phyloP scores from a whole-genome alignment of 2,113 vertebrate species.

The Corvus cornix region DNA sequence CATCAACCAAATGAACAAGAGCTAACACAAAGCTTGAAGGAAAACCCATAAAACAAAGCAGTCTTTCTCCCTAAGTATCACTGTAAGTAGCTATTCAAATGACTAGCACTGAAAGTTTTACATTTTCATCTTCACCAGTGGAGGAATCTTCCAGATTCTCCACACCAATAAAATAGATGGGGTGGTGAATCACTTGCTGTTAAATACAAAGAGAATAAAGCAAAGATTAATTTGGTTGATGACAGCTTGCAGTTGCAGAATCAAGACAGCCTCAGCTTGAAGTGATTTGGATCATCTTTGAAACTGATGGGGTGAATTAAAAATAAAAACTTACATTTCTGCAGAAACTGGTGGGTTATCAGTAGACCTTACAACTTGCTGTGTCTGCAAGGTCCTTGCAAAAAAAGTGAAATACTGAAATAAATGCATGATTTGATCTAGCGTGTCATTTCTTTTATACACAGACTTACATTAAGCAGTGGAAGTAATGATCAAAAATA shows the following conservation, averaged over 20 bases:
- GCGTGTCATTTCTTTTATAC: background rate
- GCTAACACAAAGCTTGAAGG: background rate
- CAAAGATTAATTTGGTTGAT: background rate
- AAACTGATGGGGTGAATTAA: background rate
- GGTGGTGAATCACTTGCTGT: background rate
- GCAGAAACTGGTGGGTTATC: background rate
- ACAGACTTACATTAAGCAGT: background rate
- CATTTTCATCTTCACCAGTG: background rate
- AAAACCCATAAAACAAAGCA: background rate
- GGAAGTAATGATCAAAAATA: background rate
- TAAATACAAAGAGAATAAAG: background rate
- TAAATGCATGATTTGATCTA: background rate
- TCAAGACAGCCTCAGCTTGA: background rate
- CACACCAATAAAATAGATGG: background rate
- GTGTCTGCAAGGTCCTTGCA: background rate
- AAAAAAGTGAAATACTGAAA: background rate
- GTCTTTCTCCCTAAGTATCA: background rate
- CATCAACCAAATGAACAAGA: background rate
- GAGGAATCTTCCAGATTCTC: slow-evolving; percentile 2
- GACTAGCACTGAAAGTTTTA: background rate
- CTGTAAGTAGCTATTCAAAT: background rate
- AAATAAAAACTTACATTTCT: background rate
- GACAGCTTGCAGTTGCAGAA: background rate
- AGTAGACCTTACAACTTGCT: background rate
- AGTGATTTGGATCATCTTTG: background rate